These are phyloP conservation scores for Menidia menidia DNA, from an alignment of 2,797 vertebrate genomes.

Conservation along the genomic window DNA sequence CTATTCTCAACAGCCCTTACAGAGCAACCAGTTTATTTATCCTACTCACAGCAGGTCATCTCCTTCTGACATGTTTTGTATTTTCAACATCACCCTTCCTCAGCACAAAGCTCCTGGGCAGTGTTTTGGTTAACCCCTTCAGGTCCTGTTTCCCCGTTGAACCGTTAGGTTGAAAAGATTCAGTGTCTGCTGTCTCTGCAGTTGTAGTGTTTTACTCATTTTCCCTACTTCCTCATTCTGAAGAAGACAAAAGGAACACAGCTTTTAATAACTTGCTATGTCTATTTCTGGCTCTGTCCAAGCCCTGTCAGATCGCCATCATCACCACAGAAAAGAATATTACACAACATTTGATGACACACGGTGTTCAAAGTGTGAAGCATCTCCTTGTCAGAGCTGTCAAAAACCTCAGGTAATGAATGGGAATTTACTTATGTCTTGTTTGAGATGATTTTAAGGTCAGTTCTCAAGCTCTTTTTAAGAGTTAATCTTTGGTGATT, in stretches of 20 bases:
- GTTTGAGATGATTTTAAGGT: conserved; percentile 14
- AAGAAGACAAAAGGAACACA: conserved; percentile 54
- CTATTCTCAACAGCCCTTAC: conserved; percentile 48
- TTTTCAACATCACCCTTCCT: conserved; percentile 50
- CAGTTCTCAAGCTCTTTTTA: background rate
- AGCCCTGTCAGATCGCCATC: conserved; percentile 58
- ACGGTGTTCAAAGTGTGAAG: conserved; percentile 14
- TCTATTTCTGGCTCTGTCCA: conserved; percentile 66
- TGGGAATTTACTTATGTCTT: background rate
- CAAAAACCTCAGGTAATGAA: conserved; percentile 14
- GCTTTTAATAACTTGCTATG: conserved; percentile 56
- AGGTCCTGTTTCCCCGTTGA: conserved; percentile 27
- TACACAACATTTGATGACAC: conserved; percentile 56
- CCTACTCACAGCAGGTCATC: conserved; percentile 43
- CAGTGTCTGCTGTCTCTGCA: conserved; percentile 45
- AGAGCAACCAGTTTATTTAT: conserved; percentile 60
- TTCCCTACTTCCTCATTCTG: conserved; percentile 58
- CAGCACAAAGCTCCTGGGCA: conserved; percentile 21
- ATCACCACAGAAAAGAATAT: conserved; percentile 48
- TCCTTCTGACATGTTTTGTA: conserved; percentile 40
- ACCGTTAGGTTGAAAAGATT: conserved; percentile 38
- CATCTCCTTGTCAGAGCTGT: conserved; percentile 8
- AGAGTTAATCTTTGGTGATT: background rate
- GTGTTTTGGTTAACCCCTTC: conserved; percentile 35
- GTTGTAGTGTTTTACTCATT: conserved; percentile 63